phyloP scores from a whole-genome alignment of 2,113 vertebrate species.

The Isurus oxyrinchus region DNA sequence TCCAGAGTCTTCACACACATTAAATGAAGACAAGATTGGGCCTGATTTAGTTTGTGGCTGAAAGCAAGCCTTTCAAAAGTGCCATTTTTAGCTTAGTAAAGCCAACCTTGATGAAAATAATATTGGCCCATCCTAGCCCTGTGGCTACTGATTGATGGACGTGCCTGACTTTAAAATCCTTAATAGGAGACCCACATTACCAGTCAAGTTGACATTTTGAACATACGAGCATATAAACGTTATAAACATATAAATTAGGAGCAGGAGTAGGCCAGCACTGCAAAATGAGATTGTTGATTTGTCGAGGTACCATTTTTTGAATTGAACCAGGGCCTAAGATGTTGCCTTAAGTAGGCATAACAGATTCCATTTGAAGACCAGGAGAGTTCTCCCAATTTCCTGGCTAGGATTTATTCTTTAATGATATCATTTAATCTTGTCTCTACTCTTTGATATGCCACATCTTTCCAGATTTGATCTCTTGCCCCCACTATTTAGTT shows the following conservation, averaged over 20 bases:
- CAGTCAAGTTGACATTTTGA: background rate
- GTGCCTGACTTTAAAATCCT: background rate
- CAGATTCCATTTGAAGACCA: background rate
- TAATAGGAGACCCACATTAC: background rate
- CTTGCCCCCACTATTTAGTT: too few species aligned
- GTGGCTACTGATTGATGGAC: background rate
- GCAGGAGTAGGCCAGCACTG: background rate
- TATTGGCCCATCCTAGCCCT: background rate
- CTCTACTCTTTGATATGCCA: too few species aligned
- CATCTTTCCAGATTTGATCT: too few species aligned
- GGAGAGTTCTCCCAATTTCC: background rate
- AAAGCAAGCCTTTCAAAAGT: background rate
- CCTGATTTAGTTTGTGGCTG: background rate
- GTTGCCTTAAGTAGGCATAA: background rate
- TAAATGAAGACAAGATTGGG: background rate
- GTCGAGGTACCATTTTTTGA: background rate
- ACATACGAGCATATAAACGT: too few species aligned
- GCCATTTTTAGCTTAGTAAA: background rate
- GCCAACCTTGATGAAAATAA: background rate
- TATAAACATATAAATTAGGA: too few species aligned
- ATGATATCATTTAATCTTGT: background rate
- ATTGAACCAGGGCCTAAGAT: background rate
- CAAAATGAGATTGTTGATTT: background rate
- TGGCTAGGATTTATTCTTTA: background rate
- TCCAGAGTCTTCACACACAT: background rate